Percentiles rank a stretch among this genome's conserved stretches.
phyloP scores from a whole-genome alignment of 1,140 invertebrate species.

The Caenorhabditis briggsae region DNA sequence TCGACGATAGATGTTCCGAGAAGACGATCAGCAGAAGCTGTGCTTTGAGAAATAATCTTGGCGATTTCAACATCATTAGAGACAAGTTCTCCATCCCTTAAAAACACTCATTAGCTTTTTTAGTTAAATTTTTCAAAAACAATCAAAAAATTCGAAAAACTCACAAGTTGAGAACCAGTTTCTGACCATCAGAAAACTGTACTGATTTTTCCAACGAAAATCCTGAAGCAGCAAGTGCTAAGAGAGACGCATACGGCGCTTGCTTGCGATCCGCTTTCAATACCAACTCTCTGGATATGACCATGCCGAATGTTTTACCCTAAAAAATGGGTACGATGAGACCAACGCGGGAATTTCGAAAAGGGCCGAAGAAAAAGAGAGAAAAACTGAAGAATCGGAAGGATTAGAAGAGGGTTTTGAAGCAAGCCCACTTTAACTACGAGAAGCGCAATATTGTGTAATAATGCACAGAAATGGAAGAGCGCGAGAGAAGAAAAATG shows the following conservation, averaged over 20 bases:
- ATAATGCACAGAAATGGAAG: neutral
- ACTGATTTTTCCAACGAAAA: constrained; percentile 50
- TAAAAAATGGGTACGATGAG: neutral
- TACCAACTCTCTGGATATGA: constrained; percentile 22
- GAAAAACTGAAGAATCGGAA: neutral
- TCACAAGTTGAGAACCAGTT: constrained; percentile 51
- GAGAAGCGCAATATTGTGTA: constrained; percentile 23
- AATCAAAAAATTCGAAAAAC: neutral
- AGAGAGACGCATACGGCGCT: constrained; percentile 47
- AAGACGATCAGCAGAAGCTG: constrained; percentile 19
- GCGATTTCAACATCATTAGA: constrained; percentile 59
- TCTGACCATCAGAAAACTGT: constrained; percentile 1
- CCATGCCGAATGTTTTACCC: constrained; percentile 3
- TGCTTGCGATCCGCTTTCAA: constrained; percentile 38
- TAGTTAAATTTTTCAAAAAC: no score
- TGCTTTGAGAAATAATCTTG: constrained; percentile 50
- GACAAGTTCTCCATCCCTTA: constrained; percentile 53
- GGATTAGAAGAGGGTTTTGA: neutral
- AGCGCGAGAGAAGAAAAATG: neutral
- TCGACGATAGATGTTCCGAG: constrained; percentile 46
- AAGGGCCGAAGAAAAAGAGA: neutral
- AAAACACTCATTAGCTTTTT: neutral
- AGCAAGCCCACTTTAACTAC: neutral
- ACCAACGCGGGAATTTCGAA: no score
- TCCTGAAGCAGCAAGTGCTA: constrained; percentile 53